These are phyloP conservation scores for Onychorhynchus coronatus DNA, from an alignment of 2,113 vertebrate species.

Conservation along the genomic window DNA sequence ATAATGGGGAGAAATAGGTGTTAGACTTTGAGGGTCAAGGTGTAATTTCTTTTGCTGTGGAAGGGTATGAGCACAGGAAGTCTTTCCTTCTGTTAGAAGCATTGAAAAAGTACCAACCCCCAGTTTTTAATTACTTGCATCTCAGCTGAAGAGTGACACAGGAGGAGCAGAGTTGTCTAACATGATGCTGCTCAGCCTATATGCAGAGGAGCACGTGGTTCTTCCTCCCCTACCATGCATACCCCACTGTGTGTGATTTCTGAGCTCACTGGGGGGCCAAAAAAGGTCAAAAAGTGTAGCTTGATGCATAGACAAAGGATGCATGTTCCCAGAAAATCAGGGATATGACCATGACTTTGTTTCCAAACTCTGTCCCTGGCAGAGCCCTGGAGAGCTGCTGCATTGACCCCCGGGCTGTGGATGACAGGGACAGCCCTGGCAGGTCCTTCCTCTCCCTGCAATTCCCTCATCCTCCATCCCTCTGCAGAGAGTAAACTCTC, in stretches of 20 bases:
- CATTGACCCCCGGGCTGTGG: accelerated
- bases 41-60: not conserved
- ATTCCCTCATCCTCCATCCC: not conserved
- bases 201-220: not conserved
- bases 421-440: not conserved
- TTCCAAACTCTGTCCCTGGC: not conserved
- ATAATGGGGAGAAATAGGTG: not conserved
- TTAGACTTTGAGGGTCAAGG: not conserved
- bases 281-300: not conserved
- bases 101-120: not conserved
- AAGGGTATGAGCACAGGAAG: not conserved
- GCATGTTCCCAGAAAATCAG: not conserved
- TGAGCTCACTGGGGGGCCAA: not conserved
- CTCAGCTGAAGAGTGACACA: not conserved
- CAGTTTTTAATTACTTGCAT: not conserved
- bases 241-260: not conserved
- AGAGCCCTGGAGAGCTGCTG: not conserved
- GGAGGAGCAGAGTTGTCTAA: not conserved
- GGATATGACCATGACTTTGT: not conserved
- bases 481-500: not conserved
- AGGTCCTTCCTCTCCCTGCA: not conserved
- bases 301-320: not conserved
- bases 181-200: not conserved
- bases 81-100: not conserved
- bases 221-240: not conserved